phyloP scores from a whole-genome alignment of 2,113 vertebrate genomes.

The Suricata suricatta region DNA sequence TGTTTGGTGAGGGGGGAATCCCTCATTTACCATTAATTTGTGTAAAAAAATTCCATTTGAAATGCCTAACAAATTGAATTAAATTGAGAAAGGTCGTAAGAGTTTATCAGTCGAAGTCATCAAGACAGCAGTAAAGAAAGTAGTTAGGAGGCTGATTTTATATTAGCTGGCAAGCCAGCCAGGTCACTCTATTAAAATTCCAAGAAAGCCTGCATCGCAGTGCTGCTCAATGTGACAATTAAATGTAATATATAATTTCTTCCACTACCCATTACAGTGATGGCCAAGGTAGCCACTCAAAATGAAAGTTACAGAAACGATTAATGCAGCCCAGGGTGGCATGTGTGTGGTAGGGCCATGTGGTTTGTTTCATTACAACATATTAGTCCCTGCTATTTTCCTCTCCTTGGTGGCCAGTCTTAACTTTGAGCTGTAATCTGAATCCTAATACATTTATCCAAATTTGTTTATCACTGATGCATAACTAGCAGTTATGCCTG shows the following conservation, averaged over 20 bases:
- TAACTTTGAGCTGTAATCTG: not conserved
- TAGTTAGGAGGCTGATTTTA: constrained; percentile 55
- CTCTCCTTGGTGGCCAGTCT: not conserved
- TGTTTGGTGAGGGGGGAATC: not conserved
- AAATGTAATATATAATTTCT: constrained; percentile 55
- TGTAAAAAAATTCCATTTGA: constrained; percentile 61
- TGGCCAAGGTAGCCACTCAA: not conserved
- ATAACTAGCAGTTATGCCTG: constrained; percentile 62
- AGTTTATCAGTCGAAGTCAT: constrained; percentile 39
- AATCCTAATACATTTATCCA: constrained; percentile 5
- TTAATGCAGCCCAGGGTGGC: not conserved
- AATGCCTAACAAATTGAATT: constrained; percentile 73
- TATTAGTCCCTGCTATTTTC: constrained; percentile 52
- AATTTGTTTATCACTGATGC: constrained; percentile 57
- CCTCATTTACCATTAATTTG: constrained; percentile 49
- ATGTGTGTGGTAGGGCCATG: not conserved
- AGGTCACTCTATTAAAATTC: constrained; percentile 63
- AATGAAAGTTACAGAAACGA: not conserved
- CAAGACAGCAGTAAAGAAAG: constrained; percentile 24
- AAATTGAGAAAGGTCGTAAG: constrained; percentile 48
- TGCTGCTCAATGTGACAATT: constrained; percentile 51
- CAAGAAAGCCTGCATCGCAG: not conserved
- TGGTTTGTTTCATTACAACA: constrained; percentile 13
- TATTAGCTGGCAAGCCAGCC: not conserved
- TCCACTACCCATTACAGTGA: constrained; percentile 26